phyloP scores from a whole-genome alignment of 2,888 invertebrate genomes.

The Thecophora atra region DNA sequence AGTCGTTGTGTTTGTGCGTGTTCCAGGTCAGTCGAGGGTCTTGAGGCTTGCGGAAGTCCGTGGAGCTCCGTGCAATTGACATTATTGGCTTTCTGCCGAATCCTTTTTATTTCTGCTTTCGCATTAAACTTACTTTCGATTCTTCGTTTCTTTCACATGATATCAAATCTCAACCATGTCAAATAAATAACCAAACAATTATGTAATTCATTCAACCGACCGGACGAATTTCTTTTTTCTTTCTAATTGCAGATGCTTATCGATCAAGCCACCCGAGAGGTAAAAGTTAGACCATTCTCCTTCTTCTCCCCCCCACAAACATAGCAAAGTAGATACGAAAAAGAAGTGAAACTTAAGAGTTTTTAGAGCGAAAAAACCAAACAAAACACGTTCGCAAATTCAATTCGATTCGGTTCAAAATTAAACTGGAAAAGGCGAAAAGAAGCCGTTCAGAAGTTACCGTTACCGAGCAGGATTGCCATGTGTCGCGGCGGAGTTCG shows the following conservation, averaged over 20 bases:
- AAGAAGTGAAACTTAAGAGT: conserved; percentile 58
- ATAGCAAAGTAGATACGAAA: conserved; percentile 51
- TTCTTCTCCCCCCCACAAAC: conserved; percentile 45
- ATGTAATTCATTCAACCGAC: conserved; percentile 33
- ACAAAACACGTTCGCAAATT: neutral
- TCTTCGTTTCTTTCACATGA: too few species aligned
- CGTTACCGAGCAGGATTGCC: conserved; percentile 46
- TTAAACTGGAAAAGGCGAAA: too few species aligned
- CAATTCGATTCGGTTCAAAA: too few species aligned
- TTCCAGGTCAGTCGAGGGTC: neutral
- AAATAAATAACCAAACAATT: conserved; percentile 15
- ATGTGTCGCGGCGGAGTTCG: too few species aligned
- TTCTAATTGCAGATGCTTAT: conserved; percentile 80
- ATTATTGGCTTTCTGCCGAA: too few species aligned
- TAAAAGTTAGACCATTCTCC: conserved; percentile 62
- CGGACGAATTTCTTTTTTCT: conserved; percentile 62
- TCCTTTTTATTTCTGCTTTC: neutral
- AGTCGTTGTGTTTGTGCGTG: neutral
- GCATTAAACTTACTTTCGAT: too few species aligned
- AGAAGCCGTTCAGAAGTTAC: too few species aligned
- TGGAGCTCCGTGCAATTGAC: neutral
- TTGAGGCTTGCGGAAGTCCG: conserved; percentile 21
- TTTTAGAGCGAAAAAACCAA: conserved; percentile 64
- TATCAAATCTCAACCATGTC: neutral
- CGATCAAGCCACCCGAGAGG: conserved; percentile 80